These are phyloP conservation scores for Adelosebastes latens DNA, from an alignment of 2,797 vertebrate genomes.

Conservation along the genomic window DNA sequence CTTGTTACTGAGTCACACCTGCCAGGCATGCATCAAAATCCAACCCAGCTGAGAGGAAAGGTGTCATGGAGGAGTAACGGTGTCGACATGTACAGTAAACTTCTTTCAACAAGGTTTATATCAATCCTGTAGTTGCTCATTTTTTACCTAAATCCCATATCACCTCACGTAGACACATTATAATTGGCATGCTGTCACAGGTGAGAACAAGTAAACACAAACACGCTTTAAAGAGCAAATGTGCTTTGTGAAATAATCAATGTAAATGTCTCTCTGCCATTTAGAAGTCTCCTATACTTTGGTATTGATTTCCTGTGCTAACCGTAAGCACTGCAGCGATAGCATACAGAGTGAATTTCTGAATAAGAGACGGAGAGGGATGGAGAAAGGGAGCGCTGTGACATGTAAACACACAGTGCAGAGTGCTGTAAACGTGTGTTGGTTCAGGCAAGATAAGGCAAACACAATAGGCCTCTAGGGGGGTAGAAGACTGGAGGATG, in stretches of 20 bases:
- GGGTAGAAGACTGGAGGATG: background rate
- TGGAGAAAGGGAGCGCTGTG: background rate
- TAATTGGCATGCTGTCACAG: background rate
- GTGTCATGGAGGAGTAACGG: background rate
- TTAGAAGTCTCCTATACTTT: background rate
- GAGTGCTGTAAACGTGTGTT: background rate
- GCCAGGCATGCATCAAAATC: slow-evolving; percentile 1
- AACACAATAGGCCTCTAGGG: slow-evolving; percentile 15
- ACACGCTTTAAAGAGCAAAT: background rate
- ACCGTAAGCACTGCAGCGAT: background rate
- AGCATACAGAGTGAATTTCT: background rate
- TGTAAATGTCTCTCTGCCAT: background rate
- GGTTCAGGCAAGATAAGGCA: slow-evolving; percentile 17
- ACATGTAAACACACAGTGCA: slow-evolving; percentile 16
- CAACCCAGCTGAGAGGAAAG: slow-evolving; percentile 25
- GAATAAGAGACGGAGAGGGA: background rate
- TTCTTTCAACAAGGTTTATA: background rate
- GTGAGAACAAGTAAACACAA: too few species aligned
- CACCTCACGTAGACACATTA: background rate
- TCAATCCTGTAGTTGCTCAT: background rate
- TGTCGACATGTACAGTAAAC: background rate
- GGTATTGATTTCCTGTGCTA: slow-evolving; percentile 16
- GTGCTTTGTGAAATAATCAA: background rate
- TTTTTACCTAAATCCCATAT: background rate
- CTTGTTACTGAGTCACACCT: slow-evolving; percentile 26